Evolutionary conservation across 2,113 vertebrate genomes (phyloP), one percentile per base, ranked within the genome.

Genomic region (Leuciscus idus): DNA sequence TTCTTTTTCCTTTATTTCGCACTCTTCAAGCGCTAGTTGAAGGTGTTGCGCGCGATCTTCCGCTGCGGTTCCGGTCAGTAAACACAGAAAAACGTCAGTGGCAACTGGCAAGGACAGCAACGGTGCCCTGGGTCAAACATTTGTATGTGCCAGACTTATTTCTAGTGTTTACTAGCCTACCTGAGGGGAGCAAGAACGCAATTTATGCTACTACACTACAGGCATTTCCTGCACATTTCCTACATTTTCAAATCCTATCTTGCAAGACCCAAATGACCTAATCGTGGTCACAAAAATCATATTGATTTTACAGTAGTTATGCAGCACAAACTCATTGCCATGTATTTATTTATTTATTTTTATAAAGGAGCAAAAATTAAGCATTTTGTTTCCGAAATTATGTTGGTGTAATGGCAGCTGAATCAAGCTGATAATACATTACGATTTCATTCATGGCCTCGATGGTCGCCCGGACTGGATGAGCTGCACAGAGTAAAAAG

Each of bases 21-120:
- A 59, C 48, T 36, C 48, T n/a, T n/a, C 39, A 15, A 62, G 77
- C 9, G 30, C 48, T 57, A 19, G 11, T 62, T 85, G 64, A 55
- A 23, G 75, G 17, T 80, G 83, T 85, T 86, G 83, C 85, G 88
- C 81, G 90, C 84, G 89, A 92, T 84, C 39, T 26, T 79, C 90
- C 84, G 89, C 39, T 88, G 78, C 90, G 90, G 90, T 90, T 79
- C 91, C 90, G 33, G 84, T 46, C 70, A 84, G 85, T 36, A 75
- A 81, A 84, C 39, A 90, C 70, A 62, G 4, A 59, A 48, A n/a
- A 39, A 66, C 1, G 4, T 1, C 36, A 62, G 59, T 81, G 12
- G 70, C 55, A 36, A 62, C 39, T 81, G 12, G 70, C 55, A 36
- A 15, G 15, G 55, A 30, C 76, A 57, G 48, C 4, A n/a, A 19